Evolutionary conservation across 1,140 invertebrate genomes (phyloP), one percentile per base, ranked within the genome.

Genomic region (Rhagoletis zephyria): DNA sequence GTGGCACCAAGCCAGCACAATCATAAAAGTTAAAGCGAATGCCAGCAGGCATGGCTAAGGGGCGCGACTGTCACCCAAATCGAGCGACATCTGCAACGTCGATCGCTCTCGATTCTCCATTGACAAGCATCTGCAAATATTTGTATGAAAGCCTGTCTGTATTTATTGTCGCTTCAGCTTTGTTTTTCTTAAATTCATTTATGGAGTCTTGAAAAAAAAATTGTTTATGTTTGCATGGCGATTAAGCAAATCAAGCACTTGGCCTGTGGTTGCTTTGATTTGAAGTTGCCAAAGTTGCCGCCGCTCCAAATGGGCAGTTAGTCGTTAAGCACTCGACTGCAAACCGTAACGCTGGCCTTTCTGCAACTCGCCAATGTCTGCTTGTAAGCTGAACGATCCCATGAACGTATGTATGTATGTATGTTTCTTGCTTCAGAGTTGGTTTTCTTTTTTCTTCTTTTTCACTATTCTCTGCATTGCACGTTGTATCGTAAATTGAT

Each of bases 141-240:
- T 19, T 10, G 12, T 77, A 40, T 70, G 12, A 45, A 42, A 16
- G 40, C 45, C 6, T 19, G 6, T 5, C 0, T 9, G 16, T 45
- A 42, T 74, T 48, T 74, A 74, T 16, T 45, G 67, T 42, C 10
- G 30, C 64, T 0, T 4, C 10, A 30, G 3, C 40, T 14, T 30
- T n/a, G n/a, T 64, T 3, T 64, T 19, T 42, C 10, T 77, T 51
- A 16, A 48, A 16, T 12, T 77, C 45, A 40, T n/a, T 42, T 51
- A 5, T 56, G 4, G 67, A n/a, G 16, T 6, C 45, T 12, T 56
- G 16, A 59, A 81, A 81, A 59, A 30, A 30, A 30, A 30, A 30
- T 30, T 81, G 48, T 81, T 81, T 81, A 81, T 81, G 74, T 51
- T 81, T 81, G 48, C 48, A 81, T 81, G 74, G 48, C 48, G 74